Base-by-base conservation (phyloP, 2,113 vertebrate genomes). In the Entelurus aequoreus region DNA sequence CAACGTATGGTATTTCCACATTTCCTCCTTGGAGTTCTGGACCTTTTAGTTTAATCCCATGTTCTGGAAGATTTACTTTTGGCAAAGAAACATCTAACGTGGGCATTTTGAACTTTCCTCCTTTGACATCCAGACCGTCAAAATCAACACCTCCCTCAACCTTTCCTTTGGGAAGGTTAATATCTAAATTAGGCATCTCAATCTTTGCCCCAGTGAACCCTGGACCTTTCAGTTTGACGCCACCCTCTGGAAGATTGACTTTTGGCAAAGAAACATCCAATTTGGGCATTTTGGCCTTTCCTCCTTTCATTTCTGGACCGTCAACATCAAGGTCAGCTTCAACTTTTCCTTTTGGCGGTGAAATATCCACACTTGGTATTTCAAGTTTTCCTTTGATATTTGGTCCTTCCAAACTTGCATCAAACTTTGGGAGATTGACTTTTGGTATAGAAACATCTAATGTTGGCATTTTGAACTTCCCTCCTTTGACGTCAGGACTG, bases 161-260 rank as follows among this genome's bases (percentile, higher is more conserved):
- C 63, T 79, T 88, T 2, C 75, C 60, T 54, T 80, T 79, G 6
- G 84, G 80, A 12, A 84, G 69, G 0, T 77, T 69, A 14, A 81
- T 35, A 48, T 78, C 67, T 52, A 86, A 0, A 6, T 66, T 58
- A 0, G 82, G 82, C 28, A 81, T 66, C 5, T 81, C 40, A 51
- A 83, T 66, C 21, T 80, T 85, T 4, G 62, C 54, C 3, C 54
- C 66, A 6, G 57, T 67, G 8, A 71, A 9, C 0, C 75, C 62
- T 8, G 69, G 63, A 0, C 57, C 72, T 55, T 78, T 63, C 0
- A 81, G 1, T 28, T 58, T 47, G 28, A 75, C 55, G 46, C 70
- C 60, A 54, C 65, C 64, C 6, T 69, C 28, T 48, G 54, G 36
- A 15, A 55, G 36, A n/a, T 38, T 55, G 54, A 46, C 6, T 65